Conservation (phyloP, 2,888 invertebrate genomes). For the Coecobrya sp. region DNA sequence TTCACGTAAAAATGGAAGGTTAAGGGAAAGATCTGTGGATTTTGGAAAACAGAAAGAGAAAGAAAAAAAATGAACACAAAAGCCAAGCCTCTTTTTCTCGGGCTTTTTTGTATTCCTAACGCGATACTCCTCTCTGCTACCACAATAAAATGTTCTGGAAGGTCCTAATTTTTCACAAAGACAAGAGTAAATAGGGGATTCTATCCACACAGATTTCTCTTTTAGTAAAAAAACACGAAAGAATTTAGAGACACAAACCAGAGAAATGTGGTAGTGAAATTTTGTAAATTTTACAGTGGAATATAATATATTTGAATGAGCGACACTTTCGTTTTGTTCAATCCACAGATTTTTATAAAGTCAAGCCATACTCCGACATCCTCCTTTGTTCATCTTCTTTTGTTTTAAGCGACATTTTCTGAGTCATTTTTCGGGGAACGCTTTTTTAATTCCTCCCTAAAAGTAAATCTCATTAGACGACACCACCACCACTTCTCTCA, state of each 20-base stretch:
- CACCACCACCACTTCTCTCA: not conserved
- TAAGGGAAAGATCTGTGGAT: constrained; percentile 59
- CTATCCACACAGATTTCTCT: constrained; percentile 11
- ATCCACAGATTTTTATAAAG: constrained; percentile 20
- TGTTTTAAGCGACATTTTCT: constrained; percentile 24
- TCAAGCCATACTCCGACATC: constrained; percentile 2
- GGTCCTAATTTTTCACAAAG: constrained; percentile 50
- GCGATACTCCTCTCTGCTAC: constrained; percentile 16
- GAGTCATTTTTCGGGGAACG: constrained; percentile 43
- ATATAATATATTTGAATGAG: not conserved
- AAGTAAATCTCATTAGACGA: constrained; percentile 52
- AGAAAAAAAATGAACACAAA: not conserved
- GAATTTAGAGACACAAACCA: not conserved
- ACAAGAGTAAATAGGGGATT: constrained; percentile 45
- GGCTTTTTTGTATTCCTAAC: constrained; percentile 70
- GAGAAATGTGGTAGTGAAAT: not conserved
- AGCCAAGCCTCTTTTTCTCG: constrained; percentile 20
- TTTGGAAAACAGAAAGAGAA: constrained; percentile 25
- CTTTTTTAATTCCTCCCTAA: constrained; percentile 30
- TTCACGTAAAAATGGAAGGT: constrained; percentile 43
- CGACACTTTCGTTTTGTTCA: constrained; percentile 20
- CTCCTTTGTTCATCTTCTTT: constrained; percentile 1
- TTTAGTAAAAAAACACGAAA: not conserved
- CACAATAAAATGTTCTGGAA: constrained; percentile 31
- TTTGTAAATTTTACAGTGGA: not conserved